These are phyloP conservation scores for Garrulus glandarius DNA, from an alignment of 2,797 vertebrate genomes.

Conservation along the genomic window DNA sequence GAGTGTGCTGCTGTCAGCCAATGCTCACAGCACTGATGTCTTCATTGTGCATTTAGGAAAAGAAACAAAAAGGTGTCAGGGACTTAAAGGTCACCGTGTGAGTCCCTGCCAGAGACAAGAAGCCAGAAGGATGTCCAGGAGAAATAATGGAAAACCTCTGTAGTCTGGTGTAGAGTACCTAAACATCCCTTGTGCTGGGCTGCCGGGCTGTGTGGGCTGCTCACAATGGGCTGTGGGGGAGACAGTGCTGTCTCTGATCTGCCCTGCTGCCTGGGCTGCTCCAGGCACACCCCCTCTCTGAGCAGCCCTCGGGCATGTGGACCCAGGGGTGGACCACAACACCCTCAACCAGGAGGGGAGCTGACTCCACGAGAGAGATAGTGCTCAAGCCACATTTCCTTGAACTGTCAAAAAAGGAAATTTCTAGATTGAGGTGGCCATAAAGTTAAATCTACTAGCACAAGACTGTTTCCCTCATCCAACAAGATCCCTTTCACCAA, in stretches of 20 bases:
- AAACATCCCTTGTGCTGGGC: neutral
- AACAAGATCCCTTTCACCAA: neutral
- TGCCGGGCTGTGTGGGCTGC: neutral
- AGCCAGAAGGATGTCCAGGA: neutral
- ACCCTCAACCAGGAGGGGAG: neutral
- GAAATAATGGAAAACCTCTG: neutral
- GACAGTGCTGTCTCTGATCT: neutral
- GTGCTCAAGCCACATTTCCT: neutral
- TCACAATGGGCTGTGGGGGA: neutral
- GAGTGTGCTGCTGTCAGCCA: neutral
- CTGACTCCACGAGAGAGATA: neutral
- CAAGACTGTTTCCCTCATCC: neutral
- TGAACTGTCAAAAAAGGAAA: neutral
- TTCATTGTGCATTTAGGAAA: neutral
- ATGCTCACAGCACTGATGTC: neutral
- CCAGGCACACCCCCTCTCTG: neutral
- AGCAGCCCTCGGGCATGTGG: neutral
- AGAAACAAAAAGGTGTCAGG: neutral
- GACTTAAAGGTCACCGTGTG: neutral
- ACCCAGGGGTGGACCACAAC: rapidly evolving
- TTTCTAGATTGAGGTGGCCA: neutral
- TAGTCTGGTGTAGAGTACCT: neutral
- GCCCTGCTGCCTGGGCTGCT: neutral
- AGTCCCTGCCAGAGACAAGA: neutral
- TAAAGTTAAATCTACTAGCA: neutral